A percentile compares a stretch with the other conserved stretches of the same genome.
These are phyloP conservation scores for Chamaetylas fuelleborni DNA, from an alignment of 2,113 vertebrate species.

Conservation along the genomic window DNA sequence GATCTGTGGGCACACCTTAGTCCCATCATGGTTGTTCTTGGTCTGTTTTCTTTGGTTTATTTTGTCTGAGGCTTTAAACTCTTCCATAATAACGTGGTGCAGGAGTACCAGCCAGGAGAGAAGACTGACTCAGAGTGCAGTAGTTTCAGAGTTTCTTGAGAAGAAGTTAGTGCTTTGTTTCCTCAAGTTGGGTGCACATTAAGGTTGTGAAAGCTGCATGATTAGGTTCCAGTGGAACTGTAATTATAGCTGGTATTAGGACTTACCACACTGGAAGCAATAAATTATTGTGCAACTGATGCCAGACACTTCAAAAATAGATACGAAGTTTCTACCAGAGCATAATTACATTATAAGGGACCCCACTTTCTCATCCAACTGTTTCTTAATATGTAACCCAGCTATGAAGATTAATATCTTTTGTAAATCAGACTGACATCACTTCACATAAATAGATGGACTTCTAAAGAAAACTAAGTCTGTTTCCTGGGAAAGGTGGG, in stretches of 20 bases:
- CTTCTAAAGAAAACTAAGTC: neutral
- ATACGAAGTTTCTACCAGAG: neutral
- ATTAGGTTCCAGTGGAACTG: neutral
- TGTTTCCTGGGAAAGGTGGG: neutral
- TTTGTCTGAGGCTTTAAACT: neutral
- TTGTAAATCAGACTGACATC: neutral
- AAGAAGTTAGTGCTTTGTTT: neutral
- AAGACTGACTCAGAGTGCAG: neutral
- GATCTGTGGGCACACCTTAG: neutral
- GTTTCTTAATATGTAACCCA: neutral
- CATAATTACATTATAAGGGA: neutral
- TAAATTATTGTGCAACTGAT: neutral
- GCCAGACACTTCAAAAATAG: neutral
- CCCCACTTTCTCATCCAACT: neutral
- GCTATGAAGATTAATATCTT: neutral
- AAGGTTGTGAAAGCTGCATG: neutral
- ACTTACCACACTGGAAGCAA: neutral
- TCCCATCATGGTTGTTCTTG: neutral
- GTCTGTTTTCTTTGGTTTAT: neutral
- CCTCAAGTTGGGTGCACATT: neutral
- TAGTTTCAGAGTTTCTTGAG: neutral
- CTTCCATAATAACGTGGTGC: neutral
- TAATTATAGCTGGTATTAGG: neutral
- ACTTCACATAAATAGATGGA: neutral
- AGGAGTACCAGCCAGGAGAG: neutral